phyloP scores from a whole-genome alignment of 2,113 vertebrate genomes.

The Pimephales promelas region DNA sequence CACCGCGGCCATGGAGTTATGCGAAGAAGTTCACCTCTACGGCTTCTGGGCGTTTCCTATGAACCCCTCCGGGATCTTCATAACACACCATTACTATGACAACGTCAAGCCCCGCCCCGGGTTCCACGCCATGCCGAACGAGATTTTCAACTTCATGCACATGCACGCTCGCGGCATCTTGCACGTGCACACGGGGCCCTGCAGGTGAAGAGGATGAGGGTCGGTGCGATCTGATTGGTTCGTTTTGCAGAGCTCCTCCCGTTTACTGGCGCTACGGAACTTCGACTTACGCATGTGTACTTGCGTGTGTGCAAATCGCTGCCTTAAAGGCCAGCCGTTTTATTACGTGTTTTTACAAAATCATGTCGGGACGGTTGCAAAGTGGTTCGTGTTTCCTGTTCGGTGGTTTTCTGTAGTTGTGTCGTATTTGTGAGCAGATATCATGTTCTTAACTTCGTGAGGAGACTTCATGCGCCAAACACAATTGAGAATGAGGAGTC shows the following conservation, averaged over 20 bases:
- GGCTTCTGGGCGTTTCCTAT: constrained; percentile 98
- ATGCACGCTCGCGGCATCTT: constrained; percentile 95
- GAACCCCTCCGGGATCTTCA: constrained; percentile 92
- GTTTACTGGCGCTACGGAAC: neutral
- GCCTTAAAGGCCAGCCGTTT: constrained; percentile 29
- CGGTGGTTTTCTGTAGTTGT: constrained; percentile 24
- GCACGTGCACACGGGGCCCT: constrained; percentile 87
- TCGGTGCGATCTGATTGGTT: neutral
- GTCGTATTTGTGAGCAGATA: constrained; percentile 33
- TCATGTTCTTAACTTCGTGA: neutral
- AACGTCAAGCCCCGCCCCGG: constrained; percentile 97
- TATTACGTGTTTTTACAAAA: constrained; percentile 37
- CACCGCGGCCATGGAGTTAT: constrained; percentile 93
- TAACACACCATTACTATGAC: constrained; percentile 98
- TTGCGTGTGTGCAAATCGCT: neutral
- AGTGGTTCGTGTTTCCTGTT: constrained; percentile 39
- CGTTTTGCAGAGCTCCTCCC: constrained; percentile 26
- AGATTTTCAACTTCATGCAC: constrained; percentile 97
- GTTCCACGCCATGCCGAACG: constrained; percentile 96
- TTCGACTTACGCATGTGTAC: neutral
- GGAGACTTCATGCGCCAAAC: neutral
- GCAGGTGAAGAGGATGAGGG: constrained; percentile 70
- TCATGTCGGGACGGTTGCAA: constrained; percentile 28
- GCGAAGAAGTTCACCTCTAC: constrained; percentile 95
- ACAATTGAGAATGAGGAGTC: too few species aligned